phyloP scores from a whole-genome alignment of 2,888 invertebrate genomes.

The Erebia palarica region DNA sequence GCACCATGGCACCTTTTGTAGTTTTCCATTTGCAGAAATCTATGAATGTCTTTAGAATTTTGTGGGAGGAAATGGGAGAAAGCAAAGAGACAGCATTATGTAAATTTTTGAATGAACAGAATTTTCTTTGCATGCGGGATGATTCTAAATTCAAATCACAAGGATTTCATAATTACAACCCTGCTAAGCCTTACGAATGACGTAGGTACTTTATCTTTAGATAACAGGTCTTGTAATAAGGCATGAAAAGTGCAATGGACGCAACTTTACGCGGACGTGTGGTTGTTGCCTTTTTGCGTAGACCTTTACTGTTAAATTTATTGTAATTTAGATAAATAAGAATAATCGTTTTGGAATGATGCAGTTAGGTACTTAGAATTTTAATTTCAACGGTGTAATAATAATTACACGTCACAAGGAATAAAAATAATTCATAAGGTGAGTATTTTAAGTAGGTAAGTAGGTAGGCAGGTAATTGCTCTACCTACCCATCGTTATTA shows the following conservation, averaged over 20 bases:
- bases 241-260: background rate
- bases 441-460: background rate
- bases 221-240: background rate
- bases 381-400: constrained; percentile 26
- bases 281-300: background rate
- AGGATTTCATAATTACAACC: too few relatives aligned
- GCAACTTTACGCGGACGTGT: background rate
- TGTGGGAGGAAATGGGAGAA: too few relatives aligned
- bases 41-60: too few relatives aligned
- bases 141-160: too few relatives aligned
- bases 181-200: too few relatives aligned
- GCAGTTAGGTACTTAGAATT: constrained; percentile 46
- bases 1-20: too few relatives aligned
- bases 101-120: too few relatives aligned
- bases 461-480: background rate
- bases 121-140: too few relatives aligned
- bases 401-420: background rate
- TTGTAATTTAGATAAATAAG: constrained; percentile 33
- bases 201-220: too few relatives aligned
- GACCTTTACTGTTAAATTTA: constrained; percentile 34
- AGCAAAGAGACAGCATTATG: too few relatives aligned
- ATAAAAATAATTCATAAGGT: constrained; percentile 18
- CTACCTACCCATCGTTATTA: background rate
- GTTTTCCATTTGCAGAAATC: too few relatives aligned
- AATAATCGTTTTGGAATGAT: constrained; percentile 42